phyloP scores from a whole-genome alignment of 1,140 invertebrate genomes.

The Mya arenaria region DNA sequence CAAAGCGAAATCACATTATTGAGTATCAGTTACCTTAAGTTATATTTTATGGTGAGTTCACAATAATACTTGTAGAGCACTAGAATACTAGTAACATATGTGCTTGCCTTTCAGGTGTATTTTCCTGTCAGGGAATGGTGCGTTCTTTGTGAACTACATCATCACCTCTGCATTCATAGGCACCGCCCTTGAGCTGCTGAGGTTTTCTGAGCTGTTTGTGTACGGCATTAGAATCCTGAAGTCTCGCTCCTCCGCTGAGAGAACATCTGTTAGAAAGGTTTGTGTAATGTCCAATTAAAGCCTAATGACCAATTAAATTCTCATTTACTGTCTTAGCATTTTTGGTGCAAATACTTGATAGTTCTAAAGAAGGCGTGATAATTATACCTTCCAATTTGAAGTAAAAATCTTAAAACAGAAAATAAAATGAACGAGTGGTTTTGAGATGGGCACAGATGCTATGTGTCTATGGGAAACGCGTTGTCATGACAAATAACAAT shows the following conservation, averaged over 20 bases:
- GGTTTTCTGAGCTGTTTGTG: conserved; percentile 96
- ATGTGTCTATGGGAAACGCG: no score
- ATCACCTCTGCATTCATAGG: conserved; percentile 97
- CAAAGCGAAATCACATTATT: background rate
- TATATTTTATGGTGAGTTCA: background rate
- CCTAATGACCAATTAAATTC: no score
- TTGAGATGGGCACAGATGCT: no score
- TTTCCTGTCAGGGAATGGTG: conserved; percentile 96
- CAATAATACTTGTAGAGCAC: background rate
- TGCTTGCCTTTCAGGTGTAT: conserved; percentile 86
- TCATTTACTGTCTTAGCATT: no score
- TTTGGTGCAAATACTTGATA: no score
- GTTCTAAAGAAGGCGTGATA: no score
- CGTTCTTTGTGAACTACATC: conserved; percentile 98
- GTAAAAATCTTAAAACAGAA: no score
- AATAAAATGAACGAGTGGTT: no score
- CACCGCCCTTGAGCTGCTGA: conserved; percentile 92
- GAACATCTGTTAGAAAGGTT: conserved; percentile 90
- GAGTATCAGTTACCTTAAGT: background rate
- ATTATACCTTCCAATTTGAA: no score
- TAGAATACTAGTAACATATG: background rate
- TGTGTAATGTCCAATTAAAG: no score
- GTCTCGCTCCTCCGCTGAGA: conserved; percentile 92
- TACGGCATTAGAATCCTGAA: conserved; percentile 83
- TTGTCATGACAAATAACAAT: no score